phyloP scores from a whole-genome alignment of 2,888 invertebrate genomes.

The Parnassius mnemosyne region DNA sequence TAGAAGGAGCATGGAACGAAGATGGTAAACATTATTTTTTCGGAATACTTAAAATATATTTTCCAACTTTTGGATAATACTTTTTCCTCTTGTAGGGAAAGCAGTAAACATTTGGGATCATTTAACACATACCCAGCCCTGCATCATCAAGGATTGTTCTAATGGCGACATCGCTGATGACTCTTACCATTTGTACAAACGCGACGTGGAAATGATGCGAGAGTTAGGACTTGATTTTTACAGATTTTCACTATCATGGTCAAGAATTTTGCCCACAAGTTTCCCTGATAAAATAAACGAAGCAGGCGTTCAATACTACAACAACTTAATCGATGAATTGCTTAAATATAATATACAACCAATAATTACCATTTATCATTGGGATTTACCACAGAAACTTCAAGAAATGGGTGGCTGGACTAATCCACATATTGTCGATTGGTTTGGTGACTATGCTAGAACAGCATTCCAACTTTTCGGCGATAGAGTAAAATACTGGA shows the following conservation, averaged over 20 bases:
- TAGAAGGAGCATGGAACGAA: conserved; percentile 48
- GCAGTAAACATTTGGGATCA: conserved; percentile 82
- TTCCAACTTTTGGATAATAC: neutral
- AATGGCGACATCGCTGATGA: conserved; percentile 81
- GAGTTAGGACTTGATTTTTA: conserved; percentile 67
- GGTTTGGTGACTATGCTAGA: conserved; percentile 66
- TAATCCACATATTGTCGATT: conserved; percentile 58
- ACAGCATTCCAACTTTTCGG: conserved; percentile 61
- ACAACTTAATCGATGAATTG: conserved; percentile 79
- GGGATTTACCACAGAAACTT: conserved; percentile 68
- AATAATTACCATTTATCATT: conserved; percentile 72
- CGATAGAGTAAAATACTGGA: conserved; percentile 74
- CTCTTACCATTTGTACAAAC: conserved; percentile 78
- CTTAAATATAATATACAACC: conserved; percentile 80
- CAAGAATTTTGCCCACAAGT: conserved; percentile 80
- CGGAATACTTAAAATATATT: neutral
- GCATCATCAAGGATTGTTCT: conserved; percentile 70
- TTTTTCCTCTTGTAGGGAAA: conserved; percentile 56
- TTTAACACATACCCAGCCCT: conserved; percentile 66
- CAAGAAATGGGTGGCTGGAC: conserved; percentile 76
- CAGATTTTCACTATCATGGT: conserved; percentile 82
- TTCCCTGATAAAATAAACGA: conserved; percentile 70
- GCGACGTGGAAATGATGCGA: conserved; percentile 66
- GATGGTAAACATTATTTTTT: conserved; percentile 35
- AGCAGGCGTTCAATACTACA: conserved; percentile 82